Base-by-base conservation (phyloP, 2,888 invertebrate species). In the Acrobasis repandana region DNA sequence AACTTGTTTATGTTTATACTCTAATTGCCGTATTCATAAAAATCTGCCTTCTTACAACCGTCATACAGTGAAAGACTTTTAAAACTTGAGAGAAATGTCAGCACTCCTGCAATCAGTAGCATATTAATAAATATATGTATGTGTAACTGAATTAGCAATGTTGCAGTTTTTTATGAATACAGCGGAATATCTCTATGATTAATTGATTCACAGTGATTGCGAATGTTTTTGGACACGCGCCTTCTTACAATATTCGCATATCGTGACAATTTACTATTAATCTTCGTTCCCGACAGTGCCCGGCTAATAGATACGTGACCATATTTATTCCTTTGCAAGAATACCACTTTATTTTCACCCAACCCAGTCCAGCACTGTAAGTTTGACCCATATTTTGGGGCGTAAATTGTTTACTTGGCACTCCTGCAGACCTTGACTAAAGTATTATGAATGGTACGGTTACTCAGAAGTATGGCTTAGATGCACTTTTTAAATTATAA, bases 211-310 rank as follows among this genome's bases (percentile, higher is more conserved):
- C 38, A 14, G 2, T 2, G 4, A 38, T 2, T 38, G 10, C 2
- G 3, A 38, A 38, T 38, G 43, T 33, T 54, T 36, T 11, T 47
- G 57, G 59, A 66, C 50, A 61, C 49, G 49, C 9, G n/a, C 46
- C 33, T 20, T n/a, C 49, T 49, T 34, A 49, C 61, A 51, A 61
- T 57, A 63, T 61, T 60, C 64, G 61, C 64, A 38, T 65, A 76
- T 72, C 77, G 77, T 79, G 78, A 66, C 69, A 66, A 34, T 51
- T 16, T 57, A 67, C 72, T 61, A 77, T 77, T 74, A 77, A 77
- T 77, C 76, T 75, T 71, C 62, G 43, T 57, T 60, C 63, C 63
- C 61, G 28, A 56, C 57, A 58, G 61, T 33, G 38, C 49, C 65
- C 62, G 63, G 66, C 66, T 65, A 69, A 65, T 67, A 65, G 68